phyloP scores from a whole-genome alignment of 2,888 invertebrate species.

The Tridacna crocea region DNA sequence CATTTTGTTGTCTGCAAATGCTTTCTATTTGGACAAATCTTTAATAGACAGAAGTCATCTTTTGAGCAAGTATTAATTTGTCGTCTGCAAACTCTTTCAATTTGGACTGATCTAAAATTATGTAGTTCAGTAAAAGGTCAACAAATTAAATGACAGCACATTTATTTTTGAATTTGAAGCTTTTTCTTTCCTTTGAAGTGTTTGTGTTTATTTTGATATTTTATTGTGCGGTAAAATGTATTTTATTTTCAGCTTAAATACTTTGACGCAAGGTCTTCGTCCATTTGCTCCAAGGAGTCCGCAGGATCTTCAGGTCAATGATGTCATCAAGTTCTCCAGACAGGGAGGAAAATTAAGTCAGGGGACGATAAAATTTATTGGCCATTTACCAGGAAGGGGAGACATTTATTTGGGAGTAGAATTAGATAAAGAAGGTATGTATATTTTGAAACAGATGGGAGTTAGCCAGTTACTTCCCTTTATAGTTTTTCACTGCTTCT shows the following conservation, averaged over 20 bases:
- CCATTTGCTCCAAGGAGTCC: constrained; percentile 83
- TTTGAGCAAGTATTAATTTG: too few relatives aligned
- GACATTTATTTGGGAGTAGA: constrained; percentile 83
- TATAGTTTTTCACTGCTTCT: background rate
- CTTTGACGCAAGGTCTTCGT: constrained; percentile 75
- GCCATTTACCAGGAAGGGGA: constrained; percentile 82
- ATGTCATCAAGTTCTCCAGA: constrained; percentile 83
- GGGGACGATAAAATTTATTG: constrained; percentile 82
- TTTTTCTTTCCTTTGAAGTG: too few relatives aligned
- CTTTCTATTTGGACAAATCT: background rate
- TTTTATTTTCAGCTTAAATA: constrained; percentile 56
- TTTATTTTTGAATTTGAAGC: too few relatives aligned
- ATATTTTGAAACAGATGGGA: background rate
- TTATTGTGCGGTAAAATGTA: too few relatives aligned
- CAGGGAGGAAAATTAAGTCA: constrained; percentile 83
- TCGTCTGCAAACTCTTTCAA: too few relatives aligned
- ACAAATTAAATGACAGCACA: too few relatives aligned
- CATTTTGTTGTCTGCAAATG: background rate
- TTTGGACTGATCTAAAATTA: too few relatives aligned
- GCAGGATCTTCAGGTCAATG: constrained; percentile 80
- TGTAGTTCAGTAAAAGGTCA: too few relatives aligned
- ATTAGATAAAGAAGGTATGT: constrained; percentile 83
- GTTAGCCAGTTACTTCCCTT: too few relatives aligned
- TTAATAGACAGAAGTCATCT: too few relatives aligned
- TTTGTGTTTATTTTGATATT: too few relatives aligned